Conservation (phyloP, 2,113 vertebrate species). For the Sinocyclocheilus grahami region DNA sequence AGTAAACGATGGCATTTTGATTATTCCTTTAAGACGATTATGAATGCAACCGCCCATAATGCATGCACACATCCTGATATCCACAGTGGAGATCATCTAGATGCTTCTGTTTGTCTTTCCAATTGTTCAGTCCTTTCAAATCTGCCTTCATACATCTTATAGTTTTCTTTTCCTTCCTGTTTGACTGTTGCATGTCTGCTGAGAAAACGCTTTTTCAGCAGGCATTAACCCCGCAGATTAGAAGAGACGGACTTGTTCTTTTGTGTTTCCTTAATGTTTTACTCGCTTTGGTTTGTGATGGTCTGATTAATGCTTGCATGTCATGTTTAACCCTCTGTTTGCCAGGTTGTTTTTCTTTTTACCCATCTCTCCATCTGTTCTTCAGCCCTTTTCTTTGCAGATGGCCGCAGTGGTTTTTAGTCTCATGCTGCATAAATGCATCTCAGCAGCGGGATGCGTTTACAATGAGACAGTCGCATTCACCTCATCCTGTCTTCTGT, state of each 20-base stretch:
- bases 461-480: constrained; percentile 59
- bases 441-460: constrained; percentile 71
- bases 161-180: background rate
- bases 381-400: constrained; percentile 61
- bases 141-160: background rate
- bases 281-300: constrained; percentile 32
- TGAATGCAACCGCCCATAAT: background rate
- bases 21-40: background rate
- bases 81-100: too few relatives aligned
- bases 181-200: background rate
- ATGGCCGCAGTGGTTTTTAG: constrained; percentile 63
- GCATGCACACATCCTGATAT: background rate
- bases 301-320: constrained; percentile 57
- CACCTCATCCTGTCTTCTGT: constrained; percentile 42
- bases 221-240: background rate
- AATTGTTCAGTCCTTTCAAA: background rate
- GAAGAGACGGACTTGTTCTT: background rate
- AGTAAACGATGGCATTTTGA: background rate
- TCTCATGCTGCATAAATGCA: constrained; percentile 72
- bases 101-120: too few relatives aligned
- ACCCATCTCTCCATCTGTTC: constrained; percentile 36
- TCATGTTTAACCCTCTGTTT: constrained; percentile 34
- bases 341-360: constrained; percentile 29
- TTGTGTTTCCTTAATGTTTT: background rate
- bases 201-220: background rate